A percentile compares a stretch with the other conserved stretches of the same genome.
Conservation (phyloP, 2,797 vertebrate species). For the Denticeps clupeoides region DNA sequence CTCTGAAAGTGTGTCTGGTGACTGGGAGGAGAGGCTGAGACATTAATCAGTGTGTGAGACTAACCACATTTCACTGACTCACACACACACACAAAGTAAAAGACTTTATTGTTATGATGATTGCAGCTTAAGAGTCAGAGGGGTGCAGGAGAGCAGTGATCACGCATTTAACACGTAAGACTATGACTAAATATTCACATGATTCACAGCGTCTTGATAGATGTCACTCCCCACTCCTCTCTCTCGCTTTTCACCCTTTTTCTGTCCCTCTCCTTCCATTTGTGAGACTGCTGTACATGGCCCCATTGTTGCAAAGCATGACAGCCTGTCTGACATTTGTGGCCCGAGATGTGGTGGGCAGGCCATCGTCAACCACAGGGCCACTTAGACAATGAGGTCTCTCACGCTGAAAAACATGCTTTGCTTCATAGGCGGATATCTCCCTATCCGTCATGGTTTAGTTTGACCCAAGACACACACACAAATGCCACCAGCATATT, state of each 20-base stretch:
- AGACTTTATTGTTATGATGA: conserved; percentile 24
- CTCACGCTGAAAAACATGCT: conserved; percentile 26
- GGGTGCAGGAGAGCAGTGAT: conserved; percentile 25
- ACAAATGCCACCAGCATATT: too few relatives aligned
- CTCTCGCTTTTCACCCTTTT: conserved; percentile 14
- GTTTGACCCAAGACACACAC: conserved; percentile 24
- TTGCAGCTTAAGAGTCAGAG: conserved; percentile 22
- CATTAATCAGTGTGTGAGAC: not conserved
- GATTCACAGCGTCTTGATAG: conserved; percentile 30
- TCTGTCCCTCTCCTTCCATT: conserved; percentile 11
- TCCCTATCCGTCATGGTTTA: conserved; percentile 31
- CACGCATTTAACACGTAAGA: not conserved
- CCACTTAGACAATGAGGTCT: conserved; percentile 24
- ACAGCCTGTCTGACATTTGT: conserved; percentile 29
- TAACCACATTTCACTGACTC: not conserved
- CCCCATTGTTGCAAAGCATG: conserved; percentile 26
- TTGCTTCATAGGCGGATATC: conserved; percentile 23
- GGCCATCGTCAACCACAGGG: conserved; percentile 30
- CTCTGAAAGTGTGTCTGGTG: not conserved
- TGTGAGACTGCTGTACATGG: conserved; percentile 26
- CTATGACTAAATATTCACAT: conserved; percentile 11
- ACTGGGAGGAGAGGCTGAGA: not conserved
- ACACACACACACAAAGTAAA: conserved; percentile 12
- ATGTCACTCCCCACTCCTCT: conserved; percentile 16
- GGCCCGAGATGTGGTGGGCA: conserved; percentile 32